phyloP scores from a whole-genome alignment of 1,140 invertebrate genomes.

The Calephelis nemesis region DNA sequence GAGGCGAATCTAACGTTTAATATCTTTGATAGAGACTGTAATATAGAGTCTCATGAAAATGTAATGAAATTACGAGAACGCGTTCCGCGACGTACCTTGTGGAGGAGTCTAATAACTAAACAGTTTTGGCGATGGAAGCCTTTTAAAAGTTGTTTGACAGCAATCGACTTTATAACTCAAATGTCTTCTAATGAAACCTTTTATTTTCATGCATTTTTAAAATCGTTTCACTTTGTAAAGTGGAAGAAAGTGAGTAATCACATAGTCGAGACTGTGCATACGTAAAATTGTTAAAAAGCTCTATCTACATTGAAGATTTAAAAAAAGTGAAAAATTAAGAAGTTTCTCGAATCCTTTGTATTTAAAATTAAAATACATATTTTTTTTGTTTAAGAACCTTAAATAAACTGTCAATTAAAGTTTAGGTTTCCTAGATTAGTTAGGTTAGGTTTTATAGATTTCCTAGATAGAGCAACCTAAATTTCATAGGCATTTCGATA shows the following conservation, averaged over 20 bases:
- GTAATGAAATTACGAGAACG: neutral
- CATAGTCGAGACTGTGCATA: neutral
- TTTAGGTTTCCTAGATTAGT: too few relatives aligned
- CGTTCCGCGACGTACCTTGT: neutral
- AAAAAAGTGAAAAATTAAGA: too few relatives aligned
- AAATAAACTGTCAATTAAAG: too few relatives aligned
- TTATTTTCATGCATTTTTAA: constrained; percentile 3
- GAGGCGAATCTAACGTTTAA: neutral
- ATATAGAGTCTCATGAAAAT: neutral
- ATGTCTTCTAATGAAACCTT: constrained; percentile 7
- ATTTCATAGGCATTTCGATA: too few relatives aligned
- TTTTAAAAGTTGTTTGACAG: constrained; percentile 15
- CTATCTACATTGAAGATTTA: too few relatives aligned
- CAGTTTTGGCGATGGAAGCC: constrained; percentile 8
- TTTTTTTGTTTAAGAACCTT: too few relatives aligned
- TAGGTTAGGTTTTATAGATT: too few relatives aligned
- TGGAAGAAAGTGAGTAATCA: neutral
- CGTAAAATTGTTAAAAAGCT: too few relatives aligned
- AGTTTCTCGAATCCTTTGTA: too few relatives aligned
- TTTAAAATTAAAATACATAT: too few relatives aligned
- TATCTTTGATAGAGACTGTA: neutral
- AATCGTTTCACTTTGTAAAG: neutral
- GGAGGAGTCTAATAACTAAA: constrained; percentile 5
- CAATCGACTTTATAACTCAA: neutral
- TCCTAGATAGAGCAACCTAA: too few relatives aligned